Evolutionary conservation across 2,888 invertebrate species (phyloP).

Genomic region (Clostera curtula): DNA sequence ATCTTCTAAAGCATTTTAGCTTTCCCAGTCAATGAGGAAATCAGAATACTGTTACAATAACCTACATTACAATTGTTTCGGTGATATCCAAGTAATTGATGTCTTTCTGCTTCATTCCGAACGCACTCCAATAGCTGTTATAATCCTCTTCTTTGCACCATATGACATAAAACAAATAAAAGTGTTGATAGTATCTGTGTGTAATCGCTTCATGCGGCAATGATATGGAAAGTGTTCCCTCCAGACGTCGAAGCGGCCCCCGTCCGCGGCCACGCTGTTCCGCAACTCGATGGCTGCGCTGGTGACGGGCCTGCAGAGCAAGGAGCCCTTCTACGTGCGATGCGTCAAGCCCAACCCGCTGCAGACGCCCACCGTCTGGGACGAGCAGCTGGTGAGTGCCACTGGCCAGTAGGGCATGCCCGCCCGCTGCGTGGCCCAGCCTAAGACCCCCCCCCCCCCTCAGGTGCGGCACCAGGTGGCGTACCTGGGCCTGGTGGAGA

Average conservation of each 20-base stretch:
- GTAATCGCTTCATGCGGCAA: neutral
- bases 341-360: slow-evolving; percentile 98
- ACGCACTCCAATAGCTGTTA: too few relatives aligned
- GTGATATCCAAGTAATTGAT: too few relatives aligned
- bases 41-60: too few relatives aligned
- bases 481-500: slow-evolving; percentile 95
- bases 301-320: slow-evolving; percentile 89
- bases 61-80: too few relatives aligned
- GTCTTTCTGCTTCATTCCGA: too few relatives aligned
- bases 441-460: too few relatives aligned
- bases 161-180: too few relatives aligned
- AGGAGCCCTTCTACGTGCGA: slow-evolving; percentile 97
- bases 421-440: too few relatives aligned
- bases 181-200: too few relatives aligned
- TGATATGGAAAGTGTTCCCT: neutral
- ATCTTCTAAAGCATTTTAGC: too few relatives aligned
- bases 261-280: slow-evolving; percentile 95
- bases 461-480: slow-evolving; percentile 81
- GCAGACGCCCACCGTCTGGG: slow-evolving; percentile 90
- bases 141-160: too few relatives aligned
- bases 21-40: too few relatives aligned
- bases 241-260: slow-evolving; percentile 94
- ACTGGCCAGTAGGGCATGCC: neutral
- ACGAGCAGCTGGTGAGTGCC: slow-evolving; percentile 81
- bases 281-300: slow-evolving; percentile 95